These are phyloP conservation scores for Melanogrammus aeglefinus DNA, from an alignment of 2,797 vertebrate genomes.

Conservation along the genomic window DNA sequence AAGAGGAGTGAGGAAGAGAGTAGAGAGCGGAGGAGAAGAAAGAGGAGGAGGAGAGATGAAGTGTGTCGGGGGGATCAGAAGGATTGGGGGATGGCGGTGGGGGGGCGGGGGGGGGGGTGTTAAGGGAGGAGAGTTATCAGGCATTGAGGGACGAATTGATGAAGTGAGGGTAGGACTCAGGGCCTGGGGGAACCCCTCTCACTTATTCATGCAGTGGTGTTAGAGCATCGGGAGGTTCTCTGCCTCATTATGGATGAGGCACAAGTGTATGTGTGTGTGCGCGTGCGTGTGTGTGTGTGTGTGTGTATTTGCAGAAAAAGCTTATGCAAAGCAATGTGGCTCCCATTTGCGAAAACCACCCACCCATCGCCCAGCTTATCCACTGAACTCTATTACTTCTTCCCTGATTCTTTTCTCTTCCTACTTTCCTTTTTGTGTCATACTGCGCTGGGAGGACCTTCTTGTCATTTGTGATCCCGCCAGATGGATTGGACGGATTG, in stretches of 20 bases:
- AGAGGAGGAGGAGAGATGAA: conserved; percentile 21
- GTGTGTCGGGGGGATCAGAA: neutral
- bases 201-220: conserved; percentile 66
- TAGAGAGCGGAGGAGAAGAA: neutral
- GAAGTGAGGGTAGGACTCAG: conserved; percentile 37
- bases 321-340: conserved; percentile 42
- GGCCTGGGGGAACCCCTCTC: conserved; percentile 58
- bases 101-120: neutral
- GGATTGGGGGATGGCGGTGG: too few relatives aligned
- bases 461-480: neutral
- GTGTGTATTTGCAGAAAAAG: conserved; percentile 49
- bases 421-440: neutral
- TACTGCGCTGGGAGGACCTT: neutral
- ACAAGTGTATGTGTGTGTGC: conserved; percentile 28
- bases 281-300: conserved; percentile 25
- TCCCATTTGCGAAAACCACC: conserved; percentile 47
- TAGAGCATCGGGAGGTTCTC: conserved; percentile 57
- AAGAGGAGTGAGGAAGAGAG: conserved; percentile 10
- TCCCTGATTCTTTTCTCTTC: neutral
- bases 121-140: conserved; percentile 9
- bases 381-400: conserved; percentile 42
- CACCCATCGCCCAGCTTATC: conserved; percentile 49
- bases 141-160: conserved; percentile 28
- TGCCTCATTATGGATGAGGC: conserved; percentile 55
- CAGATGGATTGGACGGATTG: neutral